These are phyloP conservation scores for Clupea harengus DNA, from an alignment of 2,113 vertebrate genomes.

Conservation along the genomic window DNA sequence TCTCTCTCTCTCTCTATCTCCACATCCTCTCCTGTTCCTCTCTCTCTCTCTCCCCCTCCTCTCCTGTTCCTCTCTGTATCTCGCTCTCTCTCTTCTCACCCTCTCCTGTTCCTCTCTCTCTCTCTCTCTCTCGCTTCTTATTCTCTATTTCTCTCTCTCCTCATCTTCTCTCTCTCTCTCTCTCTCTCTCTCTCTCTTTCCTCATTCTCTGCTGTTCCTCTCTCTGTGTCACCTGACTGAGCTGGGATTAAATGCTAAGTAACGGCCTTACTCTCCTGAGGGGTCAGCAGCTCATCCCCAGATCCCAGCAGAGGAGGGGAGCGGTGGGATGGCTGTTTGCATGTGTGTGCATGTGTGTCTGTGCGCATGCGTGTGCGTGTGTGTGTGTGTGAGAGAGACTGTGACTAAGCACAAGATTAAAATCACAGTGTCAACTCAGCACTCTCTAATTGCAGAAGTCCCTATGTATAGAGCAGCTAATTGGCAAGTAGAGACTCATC, in stretches of 20 bases:
- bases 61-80: no score
- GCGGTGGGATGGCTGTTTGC: neutral
- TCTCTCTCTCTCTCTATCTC: no score
- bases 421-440: neutral
- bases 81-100: no score
- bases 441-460: neutral
- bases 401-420: conserved; percentile 17
- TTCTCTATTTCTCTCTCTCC: no score
- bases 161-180: no score
- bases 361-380: neutral
- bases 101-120: no score
- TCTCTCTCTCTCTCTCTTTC: no score
- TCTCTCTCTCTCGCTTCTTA: no score
- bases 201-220: neutral
- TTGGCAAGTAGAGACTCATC: neutral
- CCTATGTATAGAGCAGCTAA: neutral
- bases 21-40: no score
- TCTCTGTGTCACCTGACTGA: neutral
- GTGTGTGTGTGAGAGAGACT: neutral
- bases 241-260: neutral
- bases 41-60: no score
- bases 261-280: neutral
- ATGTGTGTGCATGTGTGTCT: no score
- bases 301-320: neutral
- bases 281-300: neutral